These are phyloP conservation scores for Pelvicachromis taeniatus DNA, from an alignment of 2,113 vertebrate species.

Conservation along the genomic window DNA sequence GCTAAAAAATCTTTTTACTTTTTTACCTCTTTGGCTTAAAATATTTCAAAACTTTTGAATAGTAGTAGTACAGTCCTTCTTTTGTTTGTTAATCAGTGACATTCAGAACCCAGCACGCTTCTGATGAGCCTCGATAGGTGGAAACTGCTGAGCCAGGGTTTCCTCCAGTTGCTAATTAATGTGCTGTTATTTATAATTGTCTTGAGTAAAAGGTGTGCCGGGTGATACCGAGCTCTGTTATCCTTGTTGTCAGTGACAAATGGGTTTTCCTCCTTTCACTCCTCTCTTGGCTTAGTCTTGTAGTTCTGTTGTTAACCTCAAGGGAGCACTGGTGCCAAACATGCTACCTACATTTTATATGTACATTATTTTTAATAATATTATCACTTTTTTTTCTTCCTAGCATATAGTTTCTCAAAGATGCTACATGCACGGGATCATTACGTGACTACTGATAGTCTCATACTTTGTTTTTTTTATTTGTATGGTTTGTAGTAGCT, in stretches of 20 bases:
- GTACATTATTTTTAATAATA: background rate
- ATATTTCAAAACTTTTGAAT: background rate
- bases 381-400: background rate
- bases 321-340: slow-evolving; percentile 43
- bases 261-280: background rate
- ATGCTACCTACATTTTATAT: background rate
- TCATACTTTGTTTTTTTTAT: background rate
- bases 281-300: background rate
- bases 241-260: slow-evolving; percentile 21
- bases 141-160: slow-evolving; percentile 37
- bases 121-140: background rate
- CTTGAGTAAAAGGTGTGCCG: slow-evolving; percentile 32
- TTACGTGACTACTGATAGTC: background rate
- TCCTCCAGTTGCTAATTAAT: slow-evolving; percentile 36
- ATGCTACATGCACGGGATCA: background rate
- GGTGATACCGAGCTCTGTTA: slow-evolving; percentile 5
- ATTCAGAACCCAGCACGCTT: background rate
- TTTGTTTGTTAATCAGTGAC: background rate
- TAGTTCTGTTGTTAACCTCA: slow-evolving; percentile 1
- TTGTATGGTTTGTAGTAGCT: fast-evolving
- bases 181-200: slow-evolving; percentile 43
- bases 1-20: background rate
- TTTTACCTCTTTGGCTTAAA: background rate
- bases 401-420: background rate
- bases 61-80: background rate